phyloP scores from a whole-genome alignment of 2,888 invertebrate species.

The Tenthredo livida region DNA sequence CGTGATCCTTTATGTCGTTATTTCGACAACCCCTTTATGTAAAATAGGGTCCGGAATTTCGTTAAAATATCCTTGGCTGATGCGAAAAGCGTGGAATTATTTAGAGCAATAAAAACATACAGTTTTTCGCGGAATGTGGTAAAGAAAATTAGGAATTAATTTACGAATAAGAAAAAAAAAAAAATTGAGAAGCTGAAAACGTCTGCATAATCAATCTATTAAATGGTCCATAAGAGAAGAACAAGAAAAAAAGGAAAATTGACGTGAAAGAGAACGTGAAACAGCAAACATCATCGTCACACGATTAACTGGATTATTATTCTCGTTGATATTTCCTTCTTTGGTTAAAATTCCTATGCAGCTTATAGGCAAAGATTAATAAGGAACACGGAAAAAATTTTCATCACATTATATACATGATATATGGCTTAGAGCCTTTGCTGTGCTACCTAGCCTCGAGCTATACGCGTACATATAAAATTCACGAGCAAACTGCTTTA shows the following conservation, averaged over 20 bases:
- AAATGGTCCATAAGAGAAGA: background rate
- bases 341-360: background rate
- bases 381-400: background rate
- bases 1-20: background rate
- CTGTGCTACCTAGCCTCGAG: background rate
- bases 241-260: background rate
- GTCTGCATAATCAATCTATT: background rate
- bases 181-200: background rate
- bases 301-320: background rate
- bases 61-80: background rate
- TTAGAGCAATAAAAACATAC: background rate
- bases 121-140: background rate
- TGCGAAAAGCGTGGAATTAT: background rate
- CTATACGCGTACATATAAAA: background rate
- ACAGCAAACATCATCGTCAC: background rate
- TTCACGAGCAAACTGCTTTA: background rate
- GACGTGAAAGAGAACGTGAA: background rate
- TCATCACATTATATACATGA: background rate
- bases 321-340: background rate
- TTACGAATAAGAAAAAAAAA: too few species aligned
- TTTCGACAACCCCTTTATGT: background rate
- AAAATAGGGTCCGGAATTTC: background rate
- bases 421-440: background rate
- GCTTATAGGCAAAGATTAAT: background rate
- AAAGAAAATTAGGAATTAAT: background rate